phyloP scores from a whole-genome alignment of 2,797 vertebrate genomes.

The Notoglanidium macrostoma region DNA sequence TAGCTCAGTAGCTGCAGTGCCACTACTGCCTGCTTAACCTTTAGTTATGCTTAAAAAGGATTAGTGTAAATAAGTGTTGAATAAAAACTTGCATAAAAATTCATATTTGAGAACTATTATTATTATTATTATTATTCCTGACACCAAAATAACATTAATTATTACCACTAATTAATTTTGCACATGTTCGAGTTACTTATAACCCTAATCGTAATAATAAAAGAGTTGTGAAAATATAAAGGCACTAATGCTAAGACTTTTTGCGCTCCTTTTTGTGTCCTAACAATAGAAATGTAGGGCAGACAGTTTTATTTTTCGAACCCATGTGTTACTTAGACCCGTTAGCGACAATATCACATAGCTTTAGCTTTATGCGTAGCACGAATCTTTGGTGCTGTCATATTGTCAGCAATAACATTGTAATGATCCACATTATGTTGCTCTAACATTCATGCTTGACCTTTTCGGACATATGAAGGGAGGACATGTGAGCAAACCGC shows the following conservation, averaged over 20 bases:
- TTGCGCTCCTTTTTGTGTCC: neutral
- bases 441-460: neutral
- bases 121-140: neutral
- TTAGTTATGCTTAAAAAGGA: neutral
- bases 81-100: neutral
- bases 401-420: neutral
- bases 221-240: neutral
- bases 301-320: conserved; percentile 32
- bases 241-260: neutral
- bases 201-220: neutral
- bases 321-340: conserved; percentile 27
- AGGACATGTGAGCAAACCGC: conserved; percentile 46
- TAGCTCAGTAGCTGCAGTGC: neutral
- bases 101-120: neutral
- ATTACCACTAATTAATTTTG: neutral
- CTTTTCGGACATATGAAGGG: conserved; percentile 43
- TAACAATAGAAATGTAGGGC: conserved; percentile 31
- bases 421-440: neutral
- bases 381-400: neutral
- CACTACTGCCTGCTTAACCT: neutral
- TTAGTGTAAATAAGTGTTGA: too few species aligned
- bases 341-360: conserved; percentile 9
- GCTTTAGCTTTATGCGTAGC: neutral
- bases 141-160: neutral
- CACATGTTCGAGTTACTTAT: neutral